These are phyloP conservation scores for Augiades crinisus DNA, from an alignment of 2,888 invertebrate species.

Conservation along the genomic window DNA sequence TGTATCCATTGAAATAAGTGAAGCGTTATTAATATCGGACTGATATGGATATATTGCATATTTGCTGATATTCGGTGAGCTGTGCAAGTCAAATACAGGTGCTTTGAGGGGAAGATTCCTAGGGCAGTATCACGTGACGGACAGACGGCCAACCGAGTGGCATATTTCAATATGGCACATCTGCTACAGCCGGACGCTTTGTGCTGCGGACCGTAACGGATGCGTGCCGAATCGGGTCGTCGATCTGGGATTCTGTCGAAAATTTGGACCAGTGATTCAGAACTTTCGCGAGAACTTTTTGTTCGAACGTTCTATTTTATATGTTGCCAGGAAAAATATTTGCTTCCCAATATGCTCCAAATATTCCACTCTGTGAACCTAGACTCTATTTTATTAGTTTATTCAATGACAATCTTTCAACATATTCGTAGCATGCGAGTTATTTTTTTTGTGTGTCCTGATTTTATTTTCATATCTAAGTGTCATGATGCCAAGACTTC, in stretches of 20 bases:
- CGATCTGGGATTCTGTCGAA: slow-evolving; percentile 34
- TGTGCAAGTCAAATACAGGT: slow-evolving; percentile 63
- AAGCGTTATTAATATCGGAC: slow-evolving; percentile 42
- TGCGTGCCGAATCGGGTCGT: slow-evolving; percentile 57
- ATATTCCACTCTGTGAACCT: too few relatives aligned
- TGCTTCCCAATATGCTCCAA: too few relatives aligned
- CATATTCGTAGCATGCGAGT: too few relatives aligned
- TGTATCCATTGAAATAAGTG: too few relatives aligned
- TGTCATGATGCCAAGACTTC: too few relatives aligned
- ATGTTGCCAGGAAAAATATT: not conserved
- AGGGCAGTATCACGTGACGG: slow-evolving; percentile 57
- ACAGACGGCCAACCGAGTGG: slow-evolving; percentile 56
- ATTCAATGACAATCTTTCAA: too few relatives aligned
- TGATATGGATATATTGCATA: slow-evolving; percentile 48
- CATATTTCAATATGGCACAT: slow-evolving; percentile 74
- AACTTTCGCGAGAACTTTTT: slow-evolving; percentile 24
- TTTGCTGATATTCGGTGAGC: slow-evolving; percentile 56
- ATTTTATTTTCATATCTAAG: too few relatives aligned
- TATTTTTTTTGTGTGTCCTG: too few relatives aligned
- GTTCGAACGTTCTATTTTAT: slow-evolving; percentile 3
- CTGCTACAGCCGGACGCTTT: slow-evolving; percentile 49
- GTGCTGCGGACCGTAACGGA: slow-evolving; percentile 56
- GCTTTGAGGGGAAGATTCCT: slow-evolving; percentile 60
- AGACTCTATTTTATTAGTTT: too few relatives aligned
- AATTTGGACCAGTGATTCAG: slow-evolving; percentile 24